Conservation (phyloP, 1,140 invertebrate species). For the Halictus rubicundus region DNA sequence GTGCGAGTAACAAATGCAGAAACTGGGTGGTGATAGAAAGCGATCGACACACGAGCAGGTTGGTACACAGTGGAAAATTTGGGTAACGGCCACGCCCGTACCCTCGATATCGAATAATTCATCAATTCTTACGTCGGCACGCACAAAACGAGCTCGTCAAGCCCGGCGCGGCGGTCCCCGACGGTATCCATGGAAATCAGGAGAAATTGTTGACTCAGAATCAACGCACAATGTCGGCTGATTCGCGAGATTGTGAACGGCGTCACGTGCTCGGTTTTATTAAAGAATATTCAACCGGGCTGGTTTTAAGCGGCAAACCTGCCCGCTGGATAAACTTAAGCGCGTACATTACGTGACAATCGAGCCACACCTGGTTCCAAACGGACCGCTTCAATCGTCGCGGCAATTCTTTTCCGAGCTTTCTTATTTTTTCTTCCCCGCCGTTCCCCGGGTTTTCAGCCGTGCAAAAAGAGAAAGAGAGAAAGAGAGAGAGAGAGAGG, state of each 20-base stretch:
- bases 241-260: conserved; percentile 27
- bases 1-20: too few relatives aligned
- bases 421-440: too few relatives aligned
- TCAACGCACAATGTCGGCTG: conserved; percentile 24
- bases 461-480: too few relatives aligned
- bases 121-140: not conserved
- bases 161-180: not conserved
- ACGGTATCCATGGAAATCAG: conserved; percentile 16
- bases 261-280: conserved; percentile 35
- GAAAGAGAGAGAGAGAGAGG: too few relatives aligned
- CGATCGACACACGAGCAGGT: too few relatives aligned
- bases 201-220: conserved; percentile 34
- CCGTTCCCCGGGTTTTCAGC: too few relatives aligned
- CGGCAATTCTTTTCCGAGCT: conserved; percentile 12
- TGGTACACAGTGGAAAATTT: too few relatives aligned
- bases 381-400: conserved; percentile 33
- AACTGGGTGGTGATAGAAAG: too few relatives aligned
- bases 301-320: conserved; percentile 29
- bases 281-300: conserved; percentile 28
- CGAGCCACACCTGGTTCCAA: conserved; percentile 47
- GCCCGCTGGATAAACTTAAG: conserved; percentile 36
- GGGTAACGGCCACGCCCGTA: too few relatives aligned
- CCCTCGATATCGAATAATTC: not conserved
- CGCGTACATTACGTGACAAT: conserved; percentile 47
- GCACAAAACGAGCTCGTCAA: not conserved